These are phyloP conservation scores for Craseonycteris thonglongyai DNA, from an alignment of 2,113 vertebrate genomes.

Conservation along the genomic window DNA sequence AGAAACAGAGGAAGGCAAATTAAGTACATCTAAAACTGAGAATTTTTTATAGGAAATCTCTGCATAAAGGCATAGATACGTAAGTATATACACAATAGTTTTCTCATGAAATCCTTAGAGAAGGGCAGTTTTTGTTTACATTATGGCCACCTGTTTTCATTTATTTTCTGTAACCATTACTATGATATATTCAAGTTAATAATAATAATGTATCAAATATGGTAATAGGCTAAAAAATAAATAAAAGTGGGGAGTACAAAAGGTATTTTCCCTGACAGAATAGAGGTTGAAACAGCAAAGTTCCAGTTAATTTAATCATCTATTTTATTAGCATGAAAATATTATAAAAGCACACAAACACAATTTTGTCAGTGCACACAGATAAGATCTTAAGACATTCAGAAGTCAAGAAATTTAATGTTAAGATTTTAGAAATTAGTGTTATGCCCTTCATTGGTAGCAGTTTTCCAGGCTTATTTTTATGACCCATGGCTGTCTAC, in stretches of 20 bases:
- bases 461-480: not conserved
- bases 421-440: not conserved
- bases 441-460: not conserved
- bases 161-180: not conserved
- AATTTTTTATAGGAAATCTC: not conserved
- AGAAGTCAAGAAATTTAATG: not conserved
- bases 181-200: not conserved
- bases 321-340: conserved; percentile 39
- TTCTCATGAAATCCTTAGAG: not conserved
- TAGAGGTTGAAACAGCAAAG: not conserved
- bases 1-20: not conserved
- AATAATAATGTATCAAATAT: not conserved
- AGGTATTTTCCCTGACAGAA: not conserved
- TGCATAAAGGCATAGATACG: not conserved
- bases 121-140: not conserved
- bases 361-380: conserved; percentile 9
- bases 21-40: not conserved
- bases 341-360: conserved; percentile 23
- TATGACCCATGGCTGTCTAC: not conserved
- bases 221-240: not conserved
- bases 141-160: not conserved
- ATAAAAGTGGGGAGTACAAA: not conserved
- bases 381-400: not conserved
- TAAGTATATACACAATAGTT: not conserved
- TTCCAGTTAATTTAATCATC: not conserved